These are phyloP conservation scores for Urocolius indicus DNA, from an alignment of 2,113 vertebrate genomes.

Conservation along the genomic window DNA sequence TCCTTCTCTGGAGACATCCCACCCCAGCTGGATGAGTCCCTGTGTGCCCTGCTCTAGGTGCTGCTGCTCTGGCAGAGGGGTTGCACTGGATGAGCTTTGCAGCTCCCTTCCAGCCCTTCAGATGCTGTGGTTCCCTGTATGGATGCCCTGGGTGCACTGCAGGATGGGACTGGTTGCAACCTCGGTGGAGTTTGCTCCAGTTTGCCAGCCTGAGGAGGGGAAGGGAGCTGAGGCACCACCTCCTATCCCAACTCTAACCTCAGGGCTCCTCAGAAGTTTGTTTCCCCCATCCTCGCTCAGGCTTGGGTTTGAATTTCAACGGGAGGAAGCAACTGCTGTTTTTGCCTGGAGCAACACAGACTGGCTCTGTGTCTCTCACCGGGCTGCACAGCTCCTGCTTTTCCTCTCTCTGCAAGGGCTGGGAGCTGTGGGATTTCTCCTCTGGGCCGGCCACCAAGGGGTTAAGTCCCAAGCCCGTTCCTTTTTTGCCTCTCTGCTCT, in stretches of 20 bases:
- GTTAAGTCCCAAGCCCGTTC: constrained; percentile 51
- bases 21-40: too few species aligned
- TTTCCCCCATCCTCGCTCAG: neutral
- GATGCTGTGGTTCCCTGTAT: neutral
- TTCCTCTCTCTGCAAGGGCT: neutral
- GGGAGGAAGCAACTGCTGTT: neutral
- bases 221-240: neutral
- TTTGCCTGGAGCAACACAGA: neutral
- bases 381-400: neutral
- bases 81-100: too few species aligned
- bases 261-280: neutral
- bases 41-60: too few species aligned
- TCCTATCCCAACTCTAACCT: neutral
- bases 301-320: neutral
- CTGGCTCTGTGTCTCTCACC: neutral
- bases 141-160: neutral
- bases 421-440: neutral
- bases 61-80: too few species aligned
- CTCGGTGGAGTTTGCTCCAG: neutral
- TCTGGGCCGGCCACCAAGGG: neutral
- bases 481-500: neutral
- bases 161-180: neutral
- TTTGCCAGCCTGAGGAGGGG: neutral
- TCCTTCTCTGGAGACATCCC: too few species aligned
- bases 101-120: too few species aligned